Evolutionary conservation across 2,113 vertebrate genomes (phyloP).

Genomic region (Gadus macrocephalus): DNA sequence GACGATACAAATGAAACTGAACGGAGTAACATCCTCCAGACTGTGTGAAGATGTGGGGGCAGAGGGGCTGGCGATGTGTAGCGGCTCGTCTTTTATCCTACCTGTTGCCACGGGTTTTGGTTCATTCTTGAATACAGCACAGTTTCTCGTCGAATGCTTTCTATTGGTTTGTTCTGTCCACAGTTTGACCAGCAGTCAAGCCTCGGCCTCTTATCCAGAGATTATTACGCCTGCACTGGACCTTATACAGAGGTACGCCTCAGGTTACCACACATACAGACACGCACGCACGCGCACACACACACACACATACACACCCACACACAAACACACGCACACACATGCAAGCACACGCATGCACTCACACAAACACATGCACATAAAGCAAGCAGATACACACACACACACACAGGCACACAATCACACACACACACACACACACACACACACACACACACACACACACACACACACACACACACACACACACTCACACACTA

Average conservation of each 20-base stretch:
- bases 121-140: too few relatives aligned
- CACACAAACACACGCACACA: not conserved
- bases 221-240: slow-evolving; percentile 86
- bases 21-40: too few relatives aligned
- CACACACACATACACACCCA: not conserved
- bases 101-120: too few relatives aligned
- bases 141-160: not conserved
- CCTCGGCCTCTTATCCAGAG: slow-evolving; percentile 86
- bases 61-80: too few relatives aligned
- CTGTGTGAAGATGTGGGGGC: too few relatives aligned
- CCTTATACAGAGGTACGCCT: slow-evolving; percentile 81
- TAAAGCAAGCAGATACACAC: not conserved
- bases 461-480: not conserved
- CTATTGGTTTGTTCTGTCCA: not conserved
- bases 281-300: slow-evolving; percentile 4
- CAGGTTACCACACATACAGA: slow-evolving; percentile 14
- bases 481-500: not conserved
- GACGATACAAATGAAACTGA: too few relatives aligned
- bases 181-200: slow-evolving; percentile 88
- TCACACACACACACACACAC: slow-evolving; percentile 2
- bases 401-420: slow-evolving; percentile 3
- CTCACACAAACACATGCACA: too few relatives aligned
- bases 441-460: too few relatives aligned
- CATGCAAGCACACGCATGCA: too few relatives aligned
- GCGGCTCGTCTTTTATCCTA: too few relatives aligned